phyloP scores from a whole-genome alignment of 1,140 invertebrate species.

The Drosophila willistoni region DNA sequence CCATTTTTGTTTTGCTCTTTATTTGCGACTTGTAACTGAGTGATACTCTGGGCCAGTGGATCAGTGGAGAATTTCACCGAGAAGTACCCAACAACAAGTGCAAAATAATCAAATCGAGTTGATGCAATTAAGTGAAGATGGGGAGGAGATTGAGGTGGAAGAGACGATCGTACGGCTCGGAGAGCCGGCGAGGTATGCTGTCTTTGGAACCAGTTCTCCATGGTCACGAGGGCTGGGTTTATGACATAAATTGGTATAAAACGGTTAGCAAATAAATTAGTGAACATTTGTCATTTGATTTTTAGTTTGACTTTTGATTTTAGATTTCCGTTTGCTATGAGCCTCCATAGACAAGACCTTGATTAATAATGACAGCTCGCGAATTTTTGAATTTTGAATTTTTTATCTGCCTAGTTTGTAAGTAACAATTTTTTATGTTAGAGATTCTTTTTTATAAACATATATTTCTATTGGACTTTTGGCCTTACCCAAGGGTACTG shows the following conservation, averaged over 20 bases:
- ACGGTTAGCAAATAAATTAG: not conserved
- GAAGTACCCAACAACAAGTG: constrained; percentile 83
- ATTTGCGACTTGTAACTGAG: constrained; percentile 85
- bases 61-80: constrained; percentile 90
- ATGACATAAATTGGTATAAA: constrained; percentile 92
- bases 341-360: too few species aligned
- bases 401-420: too few species aligned
- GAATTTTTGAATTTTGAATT: too few species aligned
- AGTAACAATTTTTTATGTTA: too few species aligned
- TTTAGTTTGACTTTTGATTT: too few species aligned
- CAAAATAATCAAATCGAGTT: constrained; percentile 53
- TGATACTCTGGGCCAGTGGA: constrained; percentile 90
- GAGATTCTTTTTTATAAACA: too few species aligned
- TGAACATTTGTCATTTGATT: too few species aligned
- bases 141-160: constrained; percentile 83
- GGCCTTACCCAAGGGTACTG: too few species aligned
- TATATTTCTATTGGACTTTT: too few species aligned
- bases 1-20: too few species aligned
- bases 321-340: too few species aligned
- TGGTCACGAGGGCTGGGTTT: constrained; percentile 97
- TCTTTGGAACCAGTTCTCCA: constrained; percentile 93
- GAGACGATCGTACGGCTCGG: constrained; percentile 84
- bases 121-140: constrained; percentile 34
- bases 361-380: too few species aligned
- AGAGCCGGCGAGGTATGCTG: constrained; percentile 84